These are phyloP conservation scores for Platygyra sinensis DNA, from an alignment of 64 coral and sea anemone species.

Conservation along the genomic window DNA sequence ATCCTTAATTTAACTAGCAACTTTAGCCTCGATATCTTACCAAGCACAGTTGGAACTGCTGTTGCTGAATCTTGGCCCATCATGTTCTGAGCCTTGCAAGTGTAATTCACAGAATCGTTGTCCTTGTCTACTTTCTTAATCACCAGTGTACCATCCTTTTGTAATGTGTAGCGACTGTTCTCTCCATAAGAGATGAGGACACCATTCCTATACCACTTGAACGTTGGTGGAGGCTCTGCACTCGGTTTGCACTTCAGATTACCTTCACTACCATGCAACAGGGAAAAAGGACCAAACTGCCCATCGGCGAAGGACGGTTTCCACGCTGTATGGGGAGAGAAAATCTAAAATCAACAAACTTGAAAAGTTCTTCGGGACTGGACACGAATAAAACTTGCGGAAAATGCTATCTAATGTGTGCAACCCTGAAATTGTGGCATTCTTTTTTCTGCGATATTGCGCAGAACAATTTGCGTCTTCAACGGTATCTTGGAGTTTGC, in stretches of 20 bases:
- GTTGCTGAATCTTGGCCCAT: not conserved
- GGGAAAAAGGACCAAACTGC: constrained; percentile 42
- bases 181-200: not conserved
- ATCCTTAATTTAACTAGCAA: too few relatives aligned
- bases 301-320: constrained; percentile 27
- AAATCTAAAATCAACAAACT: not conserved
- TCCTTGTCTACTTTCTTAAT: constrained; percentile 18
- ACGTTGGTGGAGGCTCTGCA: constrained; percentile 40
- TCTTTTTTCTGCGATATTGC: too few relatives aligned
- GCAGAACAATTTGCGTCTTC: too few relatives aligned
- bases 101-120: constrained; percentile 47
- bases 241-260: constrained; percentile 37
- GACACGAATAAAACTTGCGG: not conserved
- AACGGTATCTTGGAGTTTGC: too few relatives aligned
- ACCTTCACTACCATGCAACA: constrained; percentile 29
- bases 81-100: constrained; percentile 42
- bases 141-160: constrained; percentile 6
- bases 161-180: constrained; percentile 20
- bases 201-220: constrained; percentile 36
- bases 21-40: not conserved
- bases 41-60: constrained; percentile 20
- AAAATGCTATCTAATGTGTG: too few relatives aligned
- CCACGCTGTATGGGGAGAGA: constrained; percentile 12
- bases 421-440: too few relatives aligned
- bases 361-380: not conserved